Evolutionary conservation across 2,888 invertebrate species (phyloP).

Genomic region (Liodrosophila aerea): DNA sequence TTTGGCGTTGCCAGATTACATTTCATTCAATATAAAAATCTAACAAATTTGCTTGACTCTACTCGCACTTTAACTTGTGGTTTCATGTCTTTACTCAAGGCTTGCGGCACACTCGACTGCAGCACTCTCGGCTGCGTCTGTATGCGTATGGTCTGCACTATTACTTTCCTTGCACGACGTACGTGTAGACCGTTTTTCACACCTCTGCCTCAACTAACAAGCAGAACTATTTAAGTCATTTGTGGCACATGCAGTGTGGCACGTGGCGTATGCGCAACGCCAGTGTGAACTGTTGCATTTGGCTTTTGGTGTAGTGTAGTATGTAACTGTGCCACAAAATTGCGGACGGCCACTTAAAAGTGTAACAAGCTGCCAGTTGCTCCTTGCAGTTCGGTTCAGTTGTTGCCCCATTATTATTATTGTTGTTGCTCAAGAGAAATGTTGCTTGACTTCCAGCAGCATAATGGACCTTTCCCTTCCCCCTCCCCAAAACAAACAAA

Average conservation of each 20-base stretch:
- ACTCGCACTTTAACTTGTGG: too few relatives aligned
- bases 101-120: too few relatives aligned
- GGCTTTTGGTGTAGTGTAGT: too few relatives aligned
- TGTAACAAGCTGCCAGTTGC: conserved; percentile 36
- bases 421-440: conserved; percentile 42
- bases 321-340: conserved; percentile 25
- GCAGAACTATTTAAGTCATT: conserved; percentile 1
- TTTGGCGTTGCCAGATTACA: too few relatives aligned
- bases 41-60: too few relatives aligned
- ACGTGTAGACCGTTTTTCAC: too few relatives aligned
- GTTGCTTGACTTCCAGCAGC: conserved; percentile 61
- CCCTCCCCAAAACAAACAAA: conserved; percentile 41
- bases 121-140: too few relatives aligned
- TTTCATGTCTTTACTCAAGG: too few relatives aligned
- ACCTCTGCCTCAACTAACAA: too few relatives aligned
- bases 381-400: conserved; percentile 6
- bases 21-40: too few relatives aligned
- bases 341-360: conserved; percentile 32
- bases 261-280: conserved; percentile 43
- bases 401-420: conserved; percentile 13
- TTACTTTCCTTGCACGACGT: too few relatives aligned
- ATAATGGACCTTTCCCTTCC: conserved; percentile 36
- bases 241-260: background rate
- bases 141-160: too few relatives aligned
- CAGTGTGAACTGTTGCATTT: conserved; percentile 18